A percentile compares a stretch with the other conserved stretches of the same genome.
Conservation (phyloP, 1,140 invertebrate genomes). For the Lasioglossum baleicum region DNA sequence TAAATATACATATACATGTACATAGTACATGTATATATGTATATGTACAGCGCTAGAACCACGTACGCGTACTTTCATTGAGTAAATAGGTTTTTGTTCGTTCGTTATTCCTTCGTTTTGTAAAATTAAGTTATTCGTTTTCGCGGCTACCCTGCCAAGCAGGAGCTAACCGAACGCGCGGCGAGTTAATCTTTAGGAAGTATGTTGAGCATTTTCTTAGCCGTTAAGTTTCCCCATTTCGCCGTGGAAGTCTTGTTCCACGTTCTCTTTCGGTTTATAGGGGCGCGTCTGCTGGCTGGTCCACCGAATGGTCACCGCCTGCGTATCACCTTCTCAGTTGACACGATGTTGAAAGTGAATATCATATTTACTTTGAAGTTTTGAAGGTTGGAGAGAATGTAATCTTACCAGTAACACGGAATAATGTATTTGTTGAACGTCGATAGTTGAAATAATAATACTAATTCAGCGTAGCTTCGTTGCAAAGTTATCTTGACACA, state of each 20-base stretch:
- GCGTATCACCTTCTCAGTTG: no score
- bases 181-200: conserved; percentile 46
- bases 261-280: not conserved
- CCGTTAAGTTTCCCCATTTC: conserved; percentile 55
- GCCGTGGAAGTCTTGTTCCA: not conserved
- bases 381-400: no score
- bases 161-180: conserved; percentile 32
- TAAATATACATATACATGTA: no score
- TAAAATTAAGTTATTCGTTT: conserved; percentile 30
- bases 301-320: no score
- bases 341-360: no score
- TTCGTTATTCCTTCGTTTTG: conserved; percentile 42
- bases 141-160: conserved; percentile 57
- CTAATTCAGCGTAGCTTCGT: no score
- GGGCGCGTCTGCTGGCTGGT: no score
- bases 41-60: conserved; percentile 22
- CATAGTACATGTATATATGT: conserved; percentile 38
- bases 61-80: conserved; percentile 54
- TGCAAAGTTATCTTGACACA: no score
- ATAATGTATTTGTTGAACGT: no score
- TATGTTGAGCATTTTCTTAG: conserved; percentile 54
- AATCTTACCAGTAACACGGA: no score
- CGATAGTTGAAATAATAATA: no score
- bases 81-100: conserved; percentile 43
- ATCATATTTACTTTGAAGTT: no score